Conservation (phyloP, 1,140 invertebrate genomes). For the Chrysopa pallens region DNA sequence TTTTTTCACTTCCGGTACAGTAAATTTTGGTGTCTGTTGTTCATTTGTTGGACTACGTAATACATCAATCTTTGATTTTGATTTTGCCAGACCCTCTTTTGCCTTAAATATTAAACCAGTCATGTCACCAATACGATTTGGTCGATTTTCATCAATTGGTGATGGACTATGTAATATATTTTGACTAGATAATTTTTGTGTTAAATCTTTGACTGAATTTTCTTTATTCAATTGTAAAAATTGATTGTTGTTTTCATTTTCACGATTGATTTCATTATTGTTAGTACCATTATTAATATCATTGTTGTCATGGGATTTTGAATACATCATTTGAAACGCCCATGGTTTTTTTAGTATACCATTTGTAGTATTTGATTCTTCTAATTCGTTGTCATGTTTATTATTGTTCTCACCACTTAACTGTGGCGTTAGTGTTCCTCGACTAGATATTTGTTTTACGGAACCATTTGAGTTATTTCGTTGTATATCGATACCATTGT, state of each 20-base stretch:
- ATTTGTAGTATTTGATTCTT: background rate
- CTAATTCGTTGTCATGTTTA: background rate
- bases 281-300: slow-evolving; percentile 29
- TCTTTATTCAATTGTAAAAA: slow-evolving; percentile 48
- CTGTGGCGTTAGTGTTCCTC: background rate
- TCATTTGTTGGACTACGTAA: slow-evolving; percentile 47
- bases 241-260: slow-evolving; percentile 37
- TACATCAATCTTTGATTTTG: slow-evolving; percentile 55
- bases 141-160: slow-evolving; percentile 21
- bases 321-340: slow-evolving; percentile 26
- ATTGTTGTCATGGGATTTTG: slow-evolving; percentile 26
- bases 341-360: slow-evolving; percentile 8
- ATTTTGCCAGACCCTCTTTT: slow-evolving; percentile 76
- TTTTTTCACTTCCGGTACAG: slow-evolving; percentile 53
- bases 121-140: slow-evolving; percentile 55
- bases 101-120: slow-evolving; percentile 81
- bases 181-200: slow-evolving; percentile 60
- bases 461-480: background rate
- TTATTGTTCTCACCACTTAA: background rate
- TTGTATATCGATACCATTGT: background rate
- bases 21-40: slow-evolving; percentile 30
- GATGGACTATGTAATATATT: slow-evolving; percentile 36
- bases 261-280: slow-evolving; percentile 13
- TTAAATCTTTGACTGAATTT: slow-evolving; percentile 70
- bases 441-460: background rate